phyloP scores from a whole-genome alignment of 2,113 vertebrate species.

The Tupaia chinensis region DNA sequence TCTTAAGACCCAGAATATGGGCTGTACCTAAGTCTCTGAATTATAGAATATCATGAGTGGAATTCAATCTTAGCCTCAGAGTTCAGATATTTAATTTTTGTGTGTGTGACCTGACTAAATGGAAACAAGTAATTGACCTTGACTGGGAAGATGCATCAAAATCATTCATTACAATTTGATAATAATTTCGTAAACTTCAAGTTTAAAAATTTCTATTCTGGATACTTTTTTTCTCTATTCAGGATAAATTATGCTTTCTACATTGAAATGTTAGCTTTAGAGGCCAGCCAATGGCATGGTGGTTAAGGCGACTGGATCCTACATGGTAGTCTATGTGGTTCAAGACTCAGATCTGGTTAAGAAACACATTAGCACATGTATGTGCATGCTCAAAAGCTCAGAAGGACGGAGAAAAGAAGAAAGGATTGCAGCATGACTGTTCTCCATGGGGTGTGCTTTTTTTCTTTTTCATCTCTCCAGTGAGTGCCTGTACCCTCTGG shows the following conservation, averaged over 20 bases:
- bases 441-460: too few relatives aligned
- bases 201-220: not conserved
- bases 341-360: too few relatives aligned
- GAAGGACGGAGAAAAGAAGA: too few relatives aligned
- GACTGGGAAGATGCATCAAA: not conserved
- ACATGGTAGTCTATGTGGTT: too few relatives aligned
- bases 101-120: not conserved
- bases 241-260: not conserved
- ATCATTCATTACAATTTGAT: slow-evolving; percentile 30
- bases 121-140: not conserved
- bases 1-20: not conserved
- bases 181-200: slow-evolving; percentile 51
- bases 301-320: too few relatives aligned
- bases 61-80: slow-evolving; percentile 21
- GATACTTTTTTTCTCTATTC: not conserved
- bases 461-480: too few relatives aligned
- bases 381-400: too few relatives aligned
- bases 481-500: too few relatives aligned
- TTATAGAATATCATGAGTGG: not conserved
- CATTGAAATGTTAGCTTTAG: slow-evolving; percentile 22
- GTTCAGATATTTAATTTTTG: not conserved
- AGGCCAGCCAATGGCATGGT: too few relatives aligned
- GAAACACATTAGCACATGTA: too few relatives aligned
- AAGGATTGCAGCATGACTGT: too few relatives aligned
- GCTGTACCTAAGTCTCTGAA: not conserved